Evolutionary conservation across 2,113 vertebrate species (phyloP).

Genomic region (Bucco capensis): DNA sequence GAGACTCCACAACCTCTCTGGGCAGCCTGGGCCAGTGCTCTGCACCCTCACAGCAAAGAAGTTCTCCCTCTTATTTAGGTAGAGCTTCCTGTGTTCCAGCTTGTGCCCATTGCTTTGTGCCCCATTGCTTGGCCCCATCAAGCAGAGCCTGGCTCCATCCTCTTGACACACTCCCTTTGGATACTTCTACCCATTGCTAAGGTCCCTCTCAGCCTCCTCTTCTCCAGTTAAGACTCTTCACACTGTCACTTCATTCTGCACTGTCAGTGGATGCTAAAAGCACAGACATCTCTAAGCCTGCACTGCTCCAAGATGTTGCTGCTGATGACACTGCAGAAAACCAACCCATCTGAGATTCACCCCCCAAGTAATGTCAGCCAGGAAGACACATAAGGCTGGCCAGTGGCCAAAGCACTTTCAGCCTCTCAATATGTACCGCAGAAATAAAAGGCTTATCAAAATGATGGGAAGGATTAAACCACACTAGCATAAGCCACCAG

Average conservation of each 20-base stretch:
- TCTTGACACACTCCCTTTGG: no score
- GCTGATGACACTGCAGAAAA: neutral
- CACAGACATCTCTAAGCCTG: neutral
- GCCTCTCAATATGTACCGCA: neutral
- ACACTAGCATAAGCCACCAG: neutral
- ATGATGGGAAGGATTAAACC: neutral
- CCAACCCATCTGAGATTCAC: neutral
- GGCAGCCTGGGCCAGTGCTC: no score
- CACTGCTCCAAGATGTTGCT: neutral
- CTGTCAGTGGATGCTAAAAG: neutral
- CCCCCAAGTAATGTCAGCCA: neutral
- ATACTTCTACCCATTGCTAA: no score
- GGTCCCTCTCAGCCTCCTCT: no score
- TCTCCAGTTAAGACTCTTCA: neutral
- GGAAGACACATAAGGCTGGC: neutral
- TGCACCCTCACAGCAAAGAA: no score
- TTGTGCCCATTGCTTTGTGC: no score
- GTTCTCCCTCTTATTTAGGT: no score
- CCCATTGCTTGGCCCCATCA: no score
- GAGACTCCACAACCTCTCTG: no score
- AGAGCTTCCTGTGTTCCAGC: no score
- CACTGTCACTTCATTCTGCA: neutral
- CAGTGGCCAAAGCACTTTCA: neutral
- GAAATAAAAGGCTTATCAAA: neutral
- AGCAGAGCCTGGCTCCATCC: no score